A percentile compares a stretch with the other conserved stretches of the same genome.
These are phyloP conservation scores for Channa maculata DNA, from an alignment of 2,113 vertebrate species.

Conservation along the genomic window DNA sequence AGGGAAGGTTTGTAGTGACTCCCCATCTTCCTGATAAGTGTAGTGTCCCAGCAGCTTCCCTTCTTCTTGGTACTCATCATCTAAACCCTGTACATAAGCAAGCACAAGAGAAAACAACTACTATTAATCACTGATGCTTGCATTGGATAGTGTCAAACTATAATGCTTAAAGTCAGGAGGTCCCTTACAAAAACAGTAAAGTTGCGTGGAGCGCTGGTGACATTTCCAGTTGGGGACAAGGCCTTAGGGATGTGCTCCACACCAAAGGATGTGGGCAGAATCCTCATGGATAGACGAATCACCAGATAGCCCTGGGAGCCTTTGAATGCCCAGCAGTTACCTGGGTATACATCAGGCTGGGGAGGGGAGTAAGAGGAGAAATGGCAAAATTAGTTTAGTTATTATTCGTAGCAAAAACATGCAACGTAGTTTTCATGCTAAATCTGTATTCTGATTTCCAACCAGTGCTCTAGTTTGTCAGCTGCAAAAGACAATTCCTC, in stretches of 20 bases:
- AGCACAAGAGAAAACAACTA: not conserved
- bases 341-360: conserved; percentile 94
- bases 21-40: conserved; percentile 89
- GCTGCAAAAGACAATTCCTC: not conserved
- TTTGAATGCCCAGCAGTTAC: conserved; percentile 98
- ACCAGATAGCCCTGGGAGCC: conserved; percentile 95
- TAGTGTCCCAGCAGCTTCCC: conserved; percentile 90
- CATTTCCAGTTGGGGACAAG: conserved; percentile 91
- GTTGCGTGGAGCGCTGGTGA: conserved; percentile 91
- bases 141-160: not conserved
- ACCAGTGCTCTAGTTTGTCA: not conserved
- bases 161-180: not conserved
- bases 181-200: conserved; percentile 91
- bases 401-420: not conserved
- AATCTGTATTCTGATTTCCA: not conserved
- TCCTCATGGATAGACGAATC: conserved; percentile 88
- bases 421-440: not conserved
- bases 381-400: not conserved
- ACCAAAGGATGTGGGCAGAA: conserved; percentile 88
- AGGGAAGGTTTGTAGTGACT: conserved; percentile 90
- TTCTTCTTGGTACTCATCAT: conserved; percentile 92
- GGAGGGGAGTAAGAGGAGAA: not conserved
- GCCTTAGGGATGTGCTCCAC: conserved; percentile 94
- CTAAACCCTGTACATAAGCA: conserved; percentile 85
- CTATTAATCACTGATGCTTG: not conserved